phyloP scores from a whole-genome alignment of 2,113 vertebrate genomes.

The Takifugu flavidus region DNA sequence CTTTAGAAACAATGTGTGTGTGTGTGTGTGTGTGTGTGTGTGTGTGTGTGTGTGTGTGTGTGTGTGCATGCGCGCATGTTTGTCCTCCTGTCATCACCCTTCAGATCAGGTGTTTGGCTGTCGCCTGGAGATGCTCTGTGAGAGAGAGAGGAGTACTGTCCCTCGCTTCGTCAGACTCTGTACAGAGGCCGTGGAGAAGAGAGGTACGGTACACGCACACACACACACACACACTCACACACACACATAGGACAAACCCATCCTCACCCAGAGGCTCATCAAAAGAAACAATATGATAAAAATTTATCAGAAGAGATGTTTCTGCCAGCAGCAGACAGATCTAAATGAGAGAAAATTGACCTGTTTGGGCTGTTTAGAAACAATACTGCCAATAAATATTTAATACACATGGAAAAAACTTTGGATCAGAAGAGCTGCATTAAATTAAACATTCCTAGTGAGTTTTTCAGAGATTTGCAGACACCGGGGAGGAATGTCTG shows the following conservation, averaged over 20 bases:
- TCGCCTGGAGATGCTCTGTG: slow-evolving; percentile 84
- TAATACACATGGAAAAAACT: slow-evolving; percentile 17
- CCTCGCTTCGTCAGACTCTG: slow-evolving; percentile 87
- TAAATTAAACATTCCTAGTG: slow-evolving; percentile 38
- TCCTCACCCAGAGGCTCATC: background rate
- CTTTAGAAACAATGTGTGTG: slow-evolving; percentile 5
- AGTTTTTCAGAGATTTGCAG: background rate
- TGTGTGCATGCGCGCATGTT: slow-evolving; percentile 22
- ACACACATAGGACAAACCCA: slow-evolving; percentile 13
- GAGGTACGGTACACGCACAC: slow-evolving; percentile 69
- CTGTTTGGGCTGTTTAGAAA: slow-evolving; percentile 40
- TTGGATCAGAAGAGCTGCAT: slow-evolving; percentile 21
- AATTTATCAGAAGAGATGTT: background rate
- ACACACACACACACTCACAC: slow-evolving; percentile 8
- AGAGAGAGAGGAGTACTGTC: slow-evolving; percentile 79
- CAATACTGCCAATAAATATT: slow-evolving; percentile 44
- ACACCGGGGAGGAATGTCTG: slow-evolving; percentile 5
- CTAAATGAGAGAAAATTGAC: slow-evolving; percentile 58
- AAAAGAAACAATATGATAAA: slow-evolving; percentile 2
- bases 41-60: slow-evolving; percentile 7
- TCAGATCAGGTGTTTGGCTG: slow-evolving; percentile 94
- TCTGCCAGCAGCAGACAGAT: slow-evolving; percentile 38
- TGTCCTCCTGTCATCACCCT: slow-evolving; percentile 33
- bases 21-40: slow-evolving; percentile 1
- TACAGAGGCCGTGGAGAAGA: slow-evolving; percentile 82